These are phyloP conservation scores for Phaenicophaeus curvirostris DNA, from an alignment of 2,797 vertebrate genomes.

Conservation along the genomic window DNA sequence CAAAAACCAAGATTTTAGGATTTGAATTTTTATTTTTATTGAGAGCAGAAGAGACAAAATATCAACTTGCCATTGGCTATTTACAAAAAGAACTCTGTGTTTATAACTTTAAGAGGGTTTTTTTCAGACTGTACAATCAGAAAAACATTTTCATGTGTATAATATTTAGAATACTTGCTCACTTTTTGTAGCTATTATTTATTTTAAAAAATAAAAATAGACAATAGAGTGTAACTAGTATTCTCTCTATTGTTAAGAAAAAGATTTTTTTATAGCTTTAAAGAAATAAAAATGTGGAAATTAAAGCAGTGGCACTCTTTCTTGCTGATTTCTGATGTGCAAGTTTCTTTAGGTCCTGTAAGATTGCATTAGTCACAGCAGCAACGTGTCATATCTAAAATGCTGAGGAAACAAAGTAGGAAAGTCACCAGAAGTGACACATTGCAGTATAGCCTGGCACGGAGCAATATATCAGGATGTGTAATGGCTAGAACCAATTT, in stretches of 20 bases:
- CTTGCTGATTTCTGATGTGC: not conserved
- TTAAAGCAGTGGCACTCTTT: not conserved
- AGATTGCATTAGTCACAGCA: conserved; percentile 5
- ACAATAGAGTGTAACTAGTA: not conserved
- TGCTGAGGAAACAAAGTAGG: conserved; percentile 29
- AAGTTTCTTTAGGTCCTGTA: not conserved
- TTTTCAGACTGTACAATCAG: not conserved
- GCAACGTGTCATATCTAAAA: conserved; percentile 19
- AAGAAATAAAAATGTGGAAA: not conserved
- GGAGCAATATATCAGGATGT: conserved; percentile 29
- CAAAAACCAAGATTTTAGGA: accelerated
- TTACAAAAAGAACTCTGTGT: not conserved
- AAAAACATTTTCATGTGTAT: not conserved
- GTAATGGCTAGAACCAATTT: not conserved
- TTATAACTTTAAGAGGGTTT: not conserved
- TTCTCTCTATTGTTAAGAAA: not conserved
- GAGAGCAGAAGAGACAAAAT: not conserved
- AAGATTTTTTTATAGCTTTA: not conserved
- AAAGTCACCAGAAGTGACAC: conserved; percentile 40
- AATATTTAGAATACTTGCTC: not conserved
- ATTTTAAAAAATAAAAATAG: not conserved
- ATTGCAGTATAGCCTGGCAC: not conserved
- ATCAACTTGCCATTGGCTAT: not conserved
- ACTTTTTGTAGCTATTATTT: not conserved
- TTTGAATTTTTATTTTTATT: not conserved